Evolutionary conservation across 2,888 invertebrate genomes (phyloP), one percentile per base, ranked within the genome.

Genomic region (Iselma pallidipennis): DNA sequence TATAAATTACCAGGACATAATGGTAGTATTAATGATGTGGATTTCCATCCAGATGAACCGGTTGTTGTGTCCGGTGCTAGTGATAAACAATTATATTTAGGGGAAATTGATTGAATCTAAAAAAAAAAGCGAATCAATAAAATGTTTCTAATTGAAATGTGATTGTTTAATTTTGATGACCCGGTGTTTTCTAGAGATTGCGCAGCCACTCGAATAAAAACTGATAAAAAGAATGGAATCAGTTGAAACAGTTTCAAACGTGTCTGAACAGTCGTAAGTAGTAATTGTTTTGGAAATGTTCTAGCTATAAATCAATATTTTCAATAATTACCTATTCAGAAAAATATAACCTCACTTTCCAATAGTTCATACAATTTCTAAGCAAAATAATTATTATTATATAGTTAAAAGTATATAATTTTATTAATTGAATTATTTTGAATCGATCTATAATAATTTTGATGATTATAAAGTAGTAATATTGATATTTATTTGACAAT

Each of bases 1-100:
- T 99, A 98, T 84, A 97, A 96, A 83, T 85, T 99, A 70, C 98
- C 99, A 0, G 99, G 99, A 0, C 99, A 99, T 82, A 93, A 95
- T 82, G 99, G 99, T 33, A 92, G 96, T 65, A 96, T 99, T 26
- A 98, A 98, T 79, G 96, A 95, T 79, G 90, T 96, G 1, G 94
- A 95, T 81, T 97, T 99, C 81, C 98, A 99, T 83, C 93, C 92
- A 0, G 88, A 87, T 29, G 98, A 99, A 80, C 94, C 98, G 4
- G 91, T 99, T 55, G 89, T 98, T 70, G 86, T 94, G 37, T 98
- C 98, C 0, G 95, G 90, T 9, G 93, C 95, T 37, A 97, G 96
- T 81, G 99, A 99, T 82, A 98, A 98, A 81, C 92, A 92, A 74
- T 86, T 99, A 62, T 99, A 91, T 81, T 83, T 99, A 65, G 98